Evolutionary conservation across 2,888 invertebrate species (phyloP).

Genomic region (Rhorus exstirpatorius): DNA sequence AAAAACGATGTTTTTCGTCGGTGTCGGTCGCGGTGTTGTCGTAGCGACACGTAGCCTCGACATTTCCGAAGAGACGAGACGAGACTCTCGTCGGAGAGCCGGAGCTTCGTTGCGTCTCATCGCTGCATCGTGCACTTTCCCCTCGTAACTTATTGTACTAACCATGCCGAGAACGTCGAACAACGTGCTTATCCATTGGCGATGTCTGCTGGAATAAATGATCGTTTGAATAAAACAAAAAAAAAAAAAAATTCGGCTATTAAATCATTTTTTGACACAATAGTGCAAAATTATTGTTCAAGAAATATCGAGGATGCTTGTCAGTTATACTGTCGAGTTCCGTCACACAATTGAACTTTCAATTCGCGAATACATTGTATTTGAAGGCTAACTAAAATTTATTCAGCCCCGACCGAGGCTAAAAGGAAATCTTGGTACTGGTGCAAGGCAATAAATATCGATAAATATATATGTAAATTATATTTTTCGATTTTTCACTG

Average conservation of each 20-base stretch:
- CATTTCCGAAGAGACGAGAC: constrained; percentile 28
- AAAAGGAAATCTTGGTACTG: too few species aligned
- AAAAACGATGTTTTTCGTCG: constrained; percentile 65
- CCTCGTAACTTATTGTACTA: constrained; percentile 77
- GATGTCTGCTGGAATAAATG: neutral
- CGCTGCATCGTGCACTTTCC: constrained; percentile 78
- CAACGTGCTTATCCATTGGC: constrained; percentile 8
- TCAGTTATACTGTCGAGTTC: too few species aligned
- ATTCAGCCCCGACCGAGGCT: too few species aligned
- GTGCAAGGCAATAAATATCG: too few species aligned
- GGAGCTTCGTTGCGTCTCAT: constrained; percentile 45
- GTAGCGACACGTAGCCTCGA: constrained; percentile 59
- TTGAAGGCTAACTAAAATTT: too few species aligned
- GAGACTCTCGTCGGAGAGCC: constrained; percentile 19
- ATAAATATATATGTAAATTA: too few species aligned
- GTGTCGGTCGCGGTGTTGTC: too few species aligned
- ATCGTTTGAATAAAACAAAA: neutral
- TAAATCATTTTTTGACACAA: neutral
- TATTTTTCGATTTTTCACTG: too few species aligned
- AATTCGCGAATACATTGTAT: too few species aligned
- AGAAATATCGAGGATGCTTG: too few species aligned
- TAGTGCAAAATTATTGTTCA: too few species aligned
- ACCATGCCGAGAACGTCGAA: constrained; percentile 77
- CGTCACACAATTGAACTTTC: too few species aligned
- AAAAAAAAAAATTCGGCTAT: neutral